Base-by-base conservation (phyloP, 2,797 vertebrate genomes). In the Astyanax mexicanus region DNA sequence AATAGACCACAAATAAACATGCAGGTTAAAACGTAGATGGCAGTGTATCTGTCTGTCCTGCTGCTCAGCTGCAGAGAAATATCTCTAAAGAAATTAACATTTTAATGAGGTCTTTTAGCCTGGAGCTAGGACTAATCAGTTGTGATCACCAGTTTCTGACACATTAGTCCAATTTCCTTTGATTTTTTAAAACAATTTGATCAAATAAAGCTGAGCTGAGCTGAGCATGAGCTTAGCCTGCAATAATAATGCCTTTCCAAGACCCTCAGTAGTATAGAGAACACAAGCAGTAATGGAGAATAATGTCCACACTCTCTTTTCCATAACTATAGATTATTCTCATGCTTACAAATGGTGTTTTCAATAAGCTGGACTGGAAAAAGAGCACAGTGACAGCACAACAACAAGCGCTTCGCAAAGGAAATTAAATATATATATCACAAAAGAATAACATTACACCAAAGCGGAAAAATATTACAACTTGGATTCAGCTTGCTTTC, bases 191-290 rank as follows among this genome's bases (percentile, higher is more conserved):
- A 38, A 13, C 25, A 72, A 75, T 82, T 67, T 75, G 52, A 77
- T 75, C 75, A 67, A 69, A 55, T 29, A 60, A 64, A 19, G 69
- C 80, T 72, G 80, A 72, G 77, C 84, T 72, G 47, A 78, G 68
- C 44, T 17, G 49, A 76, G 35, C 6, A 70, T 47, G 19, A 68
- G 66, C 37, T 38, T 27, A 54, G 47, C 17, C 69, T 81, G 67
- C 61, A 77, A 72, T 58, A 75, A 47, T 58, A 75, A 47, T 29
- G 29, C 27, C 42, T 64, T 62, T 49, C 42, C 69, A 47, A 69
- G 58, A 68, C 51, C 47, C 49, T 66, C 58, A 42, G 52, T 49
- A 72, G 58, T 79, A 40, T 61, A 29, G 21, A 19, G 54, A 72
- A 66, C 51, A 60, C 45, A 52, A 69, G 49, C 51, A 72, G 45